phyloP scores from a whole-genome alignment of 2,113 vertebrate genomes.

The Pyxicephalus adspersus region DNA sequence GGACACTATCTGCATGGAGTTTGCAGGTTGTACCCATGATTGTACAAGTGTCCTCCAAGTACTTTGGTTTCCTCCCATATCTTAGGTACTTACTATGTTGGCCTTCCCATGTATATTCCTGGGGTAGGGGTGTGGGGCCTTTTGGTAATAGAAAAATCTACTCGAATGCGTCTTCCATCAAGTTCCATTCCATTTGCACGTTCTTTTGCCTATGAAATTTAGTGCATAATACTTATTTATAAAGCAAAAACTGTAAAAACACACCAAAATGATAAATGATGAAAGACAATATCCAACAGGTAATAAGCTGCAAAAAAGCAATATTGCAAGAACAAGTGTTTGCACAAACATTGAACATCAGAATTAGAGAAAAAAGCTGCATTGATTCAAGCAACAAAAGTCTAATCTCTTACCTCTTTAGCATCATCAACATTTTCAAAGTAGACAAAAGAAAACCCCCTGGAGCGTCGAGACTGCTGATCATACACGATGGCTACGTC shows the following conservation, averaged over 20 bases:
- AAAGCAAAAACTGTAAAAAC: too few relatives aligned
- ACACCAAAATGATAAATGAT: too few relatives aligned
- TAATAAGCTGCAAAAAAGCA: too few relatives aligned
- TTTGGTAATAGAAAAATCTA: conserved; percentile 96
- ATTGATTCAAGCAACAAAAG: too few relatives aligned
- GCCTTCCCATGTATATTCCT: conserved; percentile 96
- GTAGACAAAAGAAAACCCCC: conserved; percentile 95
- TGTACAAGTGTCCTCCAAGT: too few relatives aligned
- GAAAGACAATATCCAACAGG: too few relatives aligned
- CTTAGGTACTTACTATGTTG: conserved; percentile 87
- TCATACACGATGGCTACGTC: conserved; percentile 94
- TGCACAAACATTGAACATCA: too few relatives aligned
- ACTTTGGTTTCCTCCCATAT: too few relatives aligned
- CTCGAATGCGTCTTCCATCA: conserved; percentile 91
- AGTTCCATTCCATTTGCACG: conserved; percentile 96
- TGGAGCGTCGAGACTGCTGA: conserved; percentile 92
- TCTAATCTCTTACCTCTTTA: conserved; percentile 80
- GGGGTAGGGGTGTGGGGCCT: conserved; percentile 94
- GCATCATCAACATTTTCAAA: conserved; percentile 91
- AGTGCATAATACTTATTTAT: background rate
- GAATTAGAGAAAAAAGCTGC: too few relatives aligned
- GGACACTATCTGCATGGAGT: too few relatives aligned
- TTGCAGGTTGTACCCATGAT: too few relatives aligned
- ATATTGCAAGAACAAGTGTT: too few relatives aligned
- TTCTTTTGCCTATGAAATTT: conserved; percentile 84